Conservation (phyloP, 2,888 invertebrate species). For the Gymnoscelis rufifasciata region DNA sequence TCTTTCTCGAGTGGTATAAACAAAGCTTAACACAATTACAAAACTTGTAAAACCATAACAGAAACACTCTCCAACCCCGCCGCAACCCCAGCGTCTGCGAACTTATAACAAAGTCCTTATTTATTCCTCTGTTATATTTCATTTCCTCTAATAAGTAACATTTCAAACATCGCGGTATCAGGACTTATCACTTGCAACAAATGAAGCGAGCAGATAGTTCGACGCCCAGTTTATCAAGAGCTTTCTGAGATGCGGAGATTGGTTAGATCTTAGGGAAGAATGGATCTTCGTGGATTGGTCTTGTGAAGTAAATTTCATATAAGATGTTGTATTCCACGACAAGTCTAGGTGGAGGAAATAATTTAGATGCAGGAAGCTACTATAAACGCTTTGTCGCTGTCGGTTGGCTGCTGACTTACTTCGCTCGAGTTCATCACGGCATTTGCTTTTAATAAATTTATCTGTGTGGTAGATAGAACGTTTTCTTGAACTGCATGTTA, state of each 20-base stretch:
- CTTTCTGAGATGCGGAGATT: slow-evolving; percentile 23
- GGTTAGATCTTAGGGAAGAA: slow-evolving; percentile 5
- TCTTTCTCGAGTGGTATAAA: too few species aligned
- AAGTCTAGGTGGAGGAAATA: slow-evolving; percentile 62
- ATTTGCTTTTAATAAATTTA: too few species aligned
- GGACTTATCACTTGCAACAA: slow-evolving; percentile 55
- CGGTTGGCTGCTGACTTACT: slow-evolving; percentile 34
- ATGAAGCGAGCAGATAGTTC: slow-evolving; percentile 56
- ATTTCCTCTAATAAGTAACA: slow-evolving; percentile 53
- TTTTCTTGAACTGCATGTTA: too few species aligned
- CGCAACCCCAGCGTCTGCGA: slow-evolving; percentile 4
- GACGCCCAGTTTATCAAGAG: slow-evolving; percentile 39
- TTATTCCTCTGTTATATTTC: slow-evolving; percentile 27
- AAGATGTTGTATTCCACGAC: slow-evolving; percentile 53
- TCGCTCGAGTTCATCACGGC: too few species aligned
- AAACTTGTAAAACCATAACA: slow-evolving; percentile 1
- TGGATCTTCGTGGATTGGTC: slow-evolving; percentile 27
- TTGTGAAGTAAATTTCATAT: slow-evolving; percentile 55
- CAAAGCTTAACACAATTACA: too few species aligned
- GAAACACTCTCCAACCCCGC: neutral
- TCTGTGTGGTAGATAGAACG: too few species aligned
- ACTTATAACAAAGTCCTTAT: slow-evolving; percentile 21
- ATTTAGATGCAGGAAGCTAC: slow-evolving; percentile 50
- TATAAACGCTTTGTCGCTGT: slow-evolving; percentile 28
- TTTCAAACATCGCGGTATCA: slow-evolving; percentile 52